Base-by-base conservation (phyloP, 2,113 vertebrate species). In the Mastomys coucha region DNA sequence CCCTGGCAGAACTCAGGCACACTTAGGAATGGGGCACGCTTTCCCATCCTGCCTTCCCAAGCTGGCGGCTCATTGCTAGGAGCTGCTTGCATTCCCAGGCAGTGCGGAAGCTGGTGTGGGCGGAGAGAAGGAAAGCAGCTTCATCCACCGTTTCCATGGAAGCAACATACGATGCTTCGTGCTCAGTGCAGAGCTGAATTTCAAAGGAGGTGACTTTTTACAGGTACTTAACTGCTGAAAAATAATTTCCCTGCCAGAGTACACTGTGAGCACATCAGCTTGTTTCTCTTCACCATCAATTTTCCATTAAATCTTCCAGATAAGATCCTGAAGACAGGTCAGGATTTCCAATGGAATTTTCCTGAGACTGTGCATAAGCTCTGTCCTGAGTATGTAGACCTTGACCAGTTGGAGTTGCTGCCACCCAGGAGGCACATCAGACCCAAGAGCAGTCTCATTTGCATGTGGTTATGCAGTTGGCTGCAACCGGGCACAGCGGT, bases 131-230 rank as follows among this genome's bases (percentile, higher is more conserved):
- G 95, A 93, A 92, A 94, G 96, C 94, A 42, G 75, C 86, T 96
- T 95, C 95, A 96, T 97, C 94, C 94, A 80, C 94, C 7, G 98
- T 98, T 98, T 96, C 97, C 98, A 98, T 98, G 98, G 98, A 93
- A 98, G 97, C 97, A 77, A 19, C 91, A 95, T n/a, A 76, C 0
- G 39, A 91, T 84, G 77, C 95, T 95, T 76, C 51, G 93, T 53
- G 70, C 91, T 94, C 45, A 28, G 94, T 39, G 75, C 78, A 80
- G 96, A 96, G 82, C 86, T 91, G 94, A 75, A 91, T 97, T 97
- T 96, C 94, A 95, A 86, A 93, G 91, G 96, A 95, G 96, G 88
- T 1, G 85, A 96, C 88, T 95, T 97, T 97, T 97, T 94, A 91
- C 96, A 97, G 97, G 97, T 97, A 96, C 93, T 96, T 96, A 90